These are phyloP conservation scores for Machimus rusticus DNA, from an alignment of 2,888 invertebrate species.

Conservation along the genomic window DNA sequence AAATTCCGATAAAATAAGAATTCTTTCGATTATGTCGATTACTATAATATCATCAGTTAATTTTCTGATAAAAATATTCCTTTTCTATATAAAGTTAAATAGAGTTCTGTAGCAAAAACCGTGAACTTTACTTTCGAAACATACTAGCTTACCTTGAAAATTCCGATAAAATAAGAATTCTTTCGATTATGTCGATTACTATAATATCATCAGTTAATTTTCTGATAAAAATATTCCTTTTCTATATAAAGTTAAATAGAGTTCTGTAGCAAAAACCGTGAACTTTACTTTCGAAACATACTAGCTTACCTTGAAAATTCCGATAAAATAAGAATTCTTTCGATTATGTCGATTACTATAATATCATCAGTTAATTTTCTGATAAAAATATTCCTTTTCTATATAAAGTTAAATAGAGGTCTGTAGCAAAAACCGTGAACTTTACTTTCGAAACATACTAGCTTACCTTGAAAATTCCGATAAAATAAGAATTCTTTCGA, in stretches of 20 bases:
- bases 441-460: neutral
- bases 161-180: neutral
- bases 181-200: too few relatives aligned
- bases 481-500: neutral
- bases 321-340: neutral
- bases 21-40: too few relatives aligned
- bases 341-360: too few relatives aligned
- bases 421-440: neutral
- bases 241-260: neutral
- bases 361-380: neutral
- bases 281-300: neutral
- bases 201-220: neutral
- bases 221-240: neutral
- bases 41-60: too few relatives aligned
- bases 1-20: too few relatives aligned
- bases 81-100: too few relatives aligned
- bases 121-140: neutral
- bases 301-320: neutral
- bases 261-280: neutral
- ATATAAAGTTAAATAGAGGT: neutral
- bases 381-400: neutral
- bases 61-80: too few relatives aligned
- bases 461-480: neutral
- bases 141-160: neutral
- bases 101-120: neutral